A percentile compares a stretch with the other conserved stretches of the same genome.
Evolutionary conservation across 1,140 invertebrate genomes (phyloP).

Genomic region (Zaprionus gabonicus): DNA sequence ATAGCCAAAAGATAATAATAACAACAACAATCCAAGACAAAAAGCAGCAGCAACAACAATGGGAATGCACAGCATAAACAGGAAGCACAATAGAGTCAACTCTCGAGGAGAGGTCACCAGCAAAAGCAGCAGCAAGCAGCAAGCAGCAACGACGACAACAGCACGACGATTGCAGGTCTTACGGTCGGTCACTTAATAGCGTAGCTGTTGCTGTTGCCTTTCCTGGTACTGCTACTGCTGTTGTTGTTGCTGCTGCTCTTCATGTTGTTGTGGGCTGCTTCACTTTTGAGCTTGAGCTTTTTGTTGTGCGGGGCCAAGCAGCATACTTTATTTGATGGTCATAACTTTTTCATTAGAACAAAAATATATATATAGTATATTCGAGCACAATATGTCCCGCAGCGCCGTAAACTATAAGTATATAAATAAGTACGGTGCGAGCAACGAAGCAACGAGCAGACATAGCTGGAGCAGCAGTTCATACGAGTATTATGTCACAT

Average conservation of each 20-base stretch:
- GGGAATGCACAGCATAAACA: slow-evolving; percentile 74
- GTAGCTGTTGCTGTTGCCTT: slow-evolving; percentile 51
- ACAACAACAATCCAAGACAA: slow-evolving; percentile 56
- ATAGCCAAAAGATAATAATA: slow-evolving; percentile 80
- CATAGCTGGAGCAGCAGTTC: slow-evolving; percentile 61
- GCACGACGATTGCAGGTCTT: slow-evolving; percentile 57
- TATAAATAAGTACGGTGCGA: slow-evolving; percentile 77
- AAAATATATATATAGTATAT: slow-evolving; percentile 69
- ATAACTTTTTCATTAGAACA: slow-evolving; percentile 83
- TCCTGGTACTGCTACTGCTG: slow-evolving; percentile 25
- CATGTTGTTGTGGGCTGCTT: slow-evolving; percentile 33
- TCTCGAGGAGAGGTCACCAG: slow-evolving; percentile 78
- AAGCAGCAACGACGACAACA: slow-evolving; percentile 22
- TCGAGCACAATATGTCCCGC: slow-evolving; percentile 80
- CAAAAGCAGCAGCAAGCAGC: slow-evolving; percentile 40
- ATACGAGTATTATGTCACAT: slow-evolving; percentile 61
- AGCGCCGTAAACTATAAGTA: slow-evolving; percentile 81
- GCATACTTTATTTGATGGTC: slow-evolving; percentile 83
- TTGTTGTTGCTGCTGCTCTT: slow-evolving; percentile 26
- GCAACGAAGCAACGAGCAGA: slow-evolving; percentile 6
- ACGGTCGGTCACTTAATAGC: slow-evolving; percentile 80
- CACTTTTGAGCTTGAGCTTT: slow-evolving; percentile 44
- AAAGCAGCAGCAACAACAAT: slow-evolving; percentile 58
- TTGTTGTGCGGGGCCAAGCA: slow-evolving; percentile 60
- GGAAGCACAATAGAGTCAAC: slow-evolving; percentile 81